Base-by-base conservation (phyloP, 2,113 vertebrate genomes). In the Tragelaphus imberbis region DNA sequence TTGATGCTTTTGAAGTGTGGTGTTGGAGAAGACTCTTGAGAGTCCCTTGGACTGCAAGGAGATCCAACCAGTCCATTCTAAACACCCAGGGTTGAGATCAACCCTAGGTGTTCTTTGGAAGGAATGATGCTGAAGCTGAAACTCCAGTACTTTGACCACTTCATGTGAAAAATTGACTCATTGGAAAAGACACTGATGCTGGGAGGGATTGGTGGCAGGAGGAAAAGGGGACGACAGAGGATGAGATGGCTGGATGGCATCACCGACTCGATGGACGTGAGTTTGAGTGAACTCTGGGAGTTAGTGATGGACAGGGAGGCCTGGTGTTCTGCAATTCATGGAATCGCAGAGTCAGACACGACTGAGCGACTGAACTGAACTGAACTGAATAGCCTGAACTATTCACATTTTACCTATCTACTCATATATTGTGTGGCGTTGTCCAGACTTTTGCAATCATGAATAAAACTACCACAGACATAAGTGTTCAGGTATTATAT, bases 191-290 rank as follows among this genome's bases (percentile, higher is more conserved):
- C 28, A 14, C 12, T 63, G 5, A 63, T 63, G 5, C 6, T 1
- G 59, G 28, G 13, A 63, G 28, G 6, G 59, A 30, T 1, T 63
- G 59, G 28, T 2, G 28, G 5, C 28, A 63, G 28, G 25, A 5
- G 10, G 28, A 30, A 6, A 63, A 63, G 59, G 63, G 63, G 63
- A 68, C 2, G 0, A 68, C 63, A 19, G 63, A 68, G 63, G 33
- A n/a, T n/a, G 16, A 68, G 16, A 68, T n/a, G 33, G 16, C 7
- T 68, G 65, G 63, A 19, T 19, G 16, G 16, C 16, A 19, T 68
- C 16, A 68, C 16, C 0, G 2, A 68, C 33, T n/a, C 0, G 0
- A n/a, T 68, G 33, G 63, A 4, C 0, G 1, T 10, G 33, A 4
- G 65, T 19, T 33, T 68, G 7, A n/a, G 17, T 5, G 17, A 68